These are phyloP conservation scores for Symphodus melops DNA, from an alignment of 2,113 vertebrate genomes.

Conservation along the genomic window DNA sequence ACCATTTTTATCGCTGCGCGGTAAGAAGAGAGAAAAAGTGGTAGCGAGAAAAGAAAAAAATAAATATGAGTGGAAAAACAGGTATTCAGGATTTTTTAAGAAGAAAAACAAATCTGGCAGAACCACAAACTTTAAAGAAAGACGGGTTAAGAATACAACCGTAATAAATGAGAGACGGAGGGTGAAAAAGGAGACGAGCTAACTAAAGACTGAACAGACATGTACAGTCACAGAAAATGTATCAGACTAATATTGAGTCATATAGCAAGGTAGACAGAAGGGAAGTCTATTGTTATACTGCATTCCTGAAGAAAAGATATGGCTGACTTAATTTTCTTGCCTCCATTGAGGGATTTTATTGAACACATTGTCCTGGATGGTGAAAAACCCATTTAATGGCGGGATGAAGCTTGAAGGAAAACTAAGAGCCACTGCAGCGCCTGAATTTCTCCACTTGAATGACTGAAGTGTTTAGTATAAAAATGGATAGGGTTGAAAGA, in stretches of 20 bases:
- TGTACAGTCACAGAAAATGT: background rate
- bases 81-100: background rate
- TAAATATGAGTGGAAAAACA: background rate
- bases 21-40: background rate
- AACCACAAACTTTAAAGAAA: background rate
- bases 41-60: background rate
- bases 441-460: too few species aligned
- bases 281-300: background rate
- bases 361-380: too few species aligned
- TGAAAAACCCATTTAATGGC: background rate
- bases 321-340: too few species aligned
- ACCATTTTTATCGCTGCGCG: background rate
- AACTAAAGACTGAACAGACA: background rate
- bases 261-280: too few species aligned
- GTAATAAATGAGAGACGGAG: conserved; percentile 1
- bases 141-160: background rate
- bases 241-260: background rate
- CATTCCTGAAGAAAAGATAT: too few species aligned
- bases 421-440: too few species aligned
- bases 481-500: too few species aligned
- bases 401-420: too few species aligned
- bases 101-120: background rate
- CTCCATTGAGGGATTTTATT: too few species aligned
- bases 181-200: background rate
- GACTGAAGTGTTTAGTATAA: too few species aligned